Base-by-base conservation (phyloP, 2,113 vertebrate genomes). In the Coreoperca whiteheadi region DNA sequence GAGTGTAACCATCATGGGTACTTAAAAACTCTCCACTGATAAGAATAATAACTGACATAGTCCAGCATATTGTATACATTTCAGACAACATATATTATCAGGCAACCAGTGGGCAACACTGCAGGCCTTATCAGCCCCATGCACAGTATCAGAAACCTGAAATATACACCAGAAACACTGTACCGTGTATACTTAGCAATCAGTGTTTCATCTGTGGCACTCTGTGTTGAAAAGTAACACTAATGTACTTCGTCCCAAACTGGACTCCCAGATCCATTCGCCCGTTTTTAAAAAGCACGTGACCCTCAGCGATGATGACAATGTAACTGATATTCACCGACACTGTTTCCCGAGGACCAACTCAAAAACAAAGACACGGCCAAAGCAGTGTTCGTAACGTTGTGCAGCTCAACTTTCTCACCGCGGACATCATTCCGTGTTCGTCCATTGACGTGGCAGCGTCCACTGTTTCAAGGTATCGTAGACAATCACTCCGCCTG, bases 401-500 rank as follows among this genome's bases (percentile, higher is more conserved):
- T 76, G 67, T 88, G 74, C 80, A 77, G 66, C 73, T 84, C 53
- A 61, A 75, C 75, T 77, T 61, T 64, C 61, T 75, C 71, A 76
- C 79, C 71, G 71, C 74, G 76, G 54, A 60, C 51, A 61, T 43
- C 16, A 64, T 69, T 84, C 74, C 39, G 59, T 43, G 66, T 83
- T 82, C n/a, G 25, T 79, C 46, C 71, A 41, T 56, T 25, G 46
- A 53, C 2, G 6, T 72, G 60, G 57, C 56, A 83, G 53, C 15
- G 43, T 69, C 46, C 21, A 8, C 65, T 66, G 65, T 90, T 66
- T 74, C 57, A 81, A 76, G 41, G 74, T 83, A 37, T 88, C n/a
- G 64, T 77, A 89, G 94, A 94, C 92, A 94, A 94, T 94, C 94
- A 81, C 70, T 91, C 89, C 76, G 23, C 87, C 88, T 91, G 93